Percentiles rank a stretch among this genome's conserved stretches.
Conservation (phyloP, 2,113 vertebrate species). For the Psilopsiagon aymara region DNA sequence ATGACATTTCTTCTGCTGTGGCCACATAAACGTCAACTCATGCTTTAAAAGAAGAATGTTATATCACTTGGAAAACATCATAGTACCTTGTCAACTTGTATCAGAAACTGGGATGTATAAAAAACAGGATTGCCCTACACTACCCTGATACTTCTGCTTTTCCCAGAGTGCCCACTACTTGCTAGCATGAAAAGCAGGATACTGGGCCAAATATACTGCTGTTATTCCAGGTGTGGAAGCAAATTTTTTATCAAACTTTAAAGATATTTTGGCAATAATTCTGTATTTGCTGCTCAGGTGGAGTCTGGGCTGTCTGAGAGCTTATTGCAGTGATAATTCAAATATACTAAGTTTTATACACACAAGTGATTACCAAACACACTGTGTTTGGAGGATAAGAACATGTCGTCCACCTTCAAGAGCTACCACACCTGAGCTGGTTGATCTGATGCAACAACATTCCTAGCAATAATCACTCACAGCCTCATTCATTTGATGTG, state of each 20-base stretch:
- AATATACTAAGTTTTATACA: neutral
- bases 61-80: neutral
- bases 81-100: neutral
- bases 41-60: neutral
- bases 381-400: neutral
- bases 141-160: neutral
- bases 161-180: neutral
- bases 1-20: neutral
- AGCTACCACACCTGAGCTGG: neutral
- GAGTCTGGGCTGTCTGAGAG: neutral
- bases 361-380: neutral
- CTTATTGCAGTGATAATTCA: neutral
- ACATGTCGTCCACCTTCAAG: neutral
- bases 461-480: neutral
- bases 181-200: neutral
- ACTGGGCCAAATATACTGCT: neutral
- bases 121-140: neutral
- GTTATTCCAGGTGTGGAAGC: neutral
- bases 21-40: neutral
- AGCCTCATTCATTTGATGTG: neutral
- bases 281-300: neutral
- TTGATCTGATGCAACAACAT: neutral
- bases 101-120: neutral
- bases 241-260: neutral
- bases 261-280: neutral